Percentiles rank a stretch among this genome's conserved stretches.
Evolutionary conservation across 1,140 invertebrate species (phyloP).

Genomic region (Halictus rubicundus): DNA sequence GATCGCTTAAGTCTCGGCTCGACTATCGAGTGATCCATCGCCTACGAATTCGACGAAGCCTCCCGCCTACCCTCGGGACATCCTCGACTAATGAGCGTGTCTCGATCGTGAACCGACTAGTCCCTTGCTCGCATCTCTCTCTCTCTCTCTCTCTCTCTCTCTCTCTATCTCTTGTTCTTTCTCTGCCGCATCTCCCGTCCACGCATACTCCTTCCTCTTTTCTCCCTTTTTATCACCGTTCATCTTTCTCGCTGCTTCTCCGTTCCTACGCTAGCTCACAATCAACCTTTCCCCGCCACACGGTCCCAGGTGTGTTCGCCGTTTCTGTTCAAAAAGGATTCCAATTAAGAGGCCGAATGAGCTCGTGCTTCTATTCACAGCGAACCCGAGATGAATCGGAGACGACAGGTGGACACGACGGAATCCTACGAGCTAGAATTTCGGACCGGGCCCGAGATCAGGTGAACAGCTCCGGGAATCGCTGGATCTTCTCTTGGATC

Average conservation of each 20-base stretch:
- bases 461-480: conserved; percentile 2
- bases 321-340: conserved; percentile 58
- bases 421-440: conserved; percentile 26
- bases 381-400: conserved; percentile 38
- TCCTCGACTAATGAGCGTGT: conserved; percentile 71
- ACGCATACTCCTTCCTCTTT: neutral
- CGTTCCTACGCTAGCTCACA: neutral
- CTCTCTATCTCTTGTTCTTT: neutral
- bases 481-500: neutral
- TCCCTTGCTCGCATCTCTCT: conserved; percentile 5
- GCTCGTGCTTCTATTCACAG: conserved; percentile 53
- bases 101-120: conserved; percentile 62
- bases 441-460: neutral
- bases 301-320: conserved; percentile 52
- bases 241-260: neutral
- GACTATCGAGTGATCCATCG: conserved; percentile 77
- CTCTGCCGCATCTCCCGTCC: conserved; percentile 2
- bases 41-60: conserved; percentile 72
- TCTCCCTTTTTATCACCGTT: neutral
- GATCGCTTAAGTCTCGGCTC: conserved; percentile 77
- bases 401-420: conserved; percentile 55
- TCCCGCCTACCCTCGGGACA: conserved; percentile 66
- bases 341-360: conserved; percentile 61
- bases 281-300: neutral
- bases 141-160: conserved; percentile 1